Conservation (phyloP, 1,140 invertebrate genomes). For the Oedothorax gibbosus region DNA sequence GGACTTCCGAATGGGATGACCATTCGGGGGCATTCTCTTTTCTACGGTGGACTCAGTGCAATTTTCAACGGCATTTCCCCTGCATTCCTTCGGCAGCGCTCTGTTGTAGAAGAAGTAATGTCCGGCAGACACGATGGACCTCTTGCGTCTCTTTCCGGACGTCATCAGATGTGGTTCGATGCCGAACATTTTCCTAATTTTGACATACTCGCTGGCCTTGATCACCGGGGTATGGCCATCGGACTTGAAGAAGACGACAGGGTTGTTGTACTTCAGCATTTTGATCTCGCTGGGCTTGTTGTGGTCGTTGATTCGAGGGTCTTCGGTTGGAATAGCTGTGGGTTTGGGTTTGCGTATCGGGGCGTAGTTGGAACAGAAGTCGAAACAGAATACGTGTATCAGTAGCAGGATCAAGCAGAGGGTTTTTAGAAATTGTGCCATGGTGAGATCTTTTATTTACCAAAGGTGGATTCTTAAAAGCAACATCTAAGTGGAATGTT, state of each 20-base stretch:
- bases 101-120: slow-evolving; percentile 2
- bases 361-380: not conserved
- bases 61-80: not conserved
- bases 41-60: not conserved
- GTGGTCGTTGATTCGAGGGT: not conserved
- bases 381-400: not conserved
- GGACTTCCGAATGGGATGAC: not conserved
- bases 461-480: no score
- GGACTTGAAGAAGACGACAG: not conserved
- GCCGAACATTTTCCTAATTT: not conserved
- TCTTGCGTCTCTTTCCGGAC: not conserved
- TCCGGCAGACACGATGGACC: not conserved
- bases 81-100: not conserved
- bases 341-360: not conserved
- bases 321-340: not conserved
- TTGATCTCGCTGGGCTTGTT: slow-evolving; percentile 20
- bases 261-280: not conserved
- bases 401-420: slow-evolving; percentile 1
- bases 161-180: slow-evolving; percentile 15
- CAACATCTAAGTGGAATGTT: no score
- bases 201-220: not conserved
- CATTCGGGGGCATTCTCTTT: slow-evolving; percentile 24
- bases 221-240: not conserved
- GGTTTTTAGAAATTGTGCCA: no score
- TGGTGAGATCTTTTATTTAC: no score